Conservation (phyloP, 2,888 invertebrate genomes). For the Parapristionchus giblindavisi region DNA sequence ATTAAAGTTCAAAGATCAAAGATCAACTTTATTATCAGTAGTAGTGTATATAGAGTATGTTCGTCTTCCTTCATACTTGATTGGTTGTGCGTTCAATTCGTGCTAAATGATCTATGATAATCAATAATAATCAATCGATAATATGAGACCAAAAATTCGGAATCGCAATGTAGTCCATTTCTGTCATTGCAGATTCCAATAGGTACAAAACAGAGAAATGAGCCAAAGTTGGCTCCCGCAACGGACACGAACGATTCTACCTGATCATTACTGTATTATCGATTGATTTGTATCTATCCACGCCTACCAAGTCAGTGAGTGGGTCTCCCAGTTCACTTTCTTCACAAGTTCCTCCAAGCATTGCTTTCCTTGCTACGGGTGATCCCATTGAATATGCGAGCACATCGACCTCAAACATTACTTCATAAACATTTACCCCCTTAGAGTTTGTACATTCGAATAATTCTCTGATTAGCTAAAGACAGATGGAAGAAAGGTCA, state of each 20-base stretch:
- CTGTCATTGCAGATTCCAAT: slow-evolving; percentile 55
- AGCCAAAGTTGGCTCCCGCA: slow-evolving; percentile 62
- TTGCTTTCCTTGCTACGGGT: slow-evolving; percentile 34
- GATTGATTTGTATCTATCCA: neutral
- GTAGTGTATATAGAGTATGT: slow-evolving; percentile 54
- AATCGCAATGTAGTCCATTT: slow-evolving; percentile 60
- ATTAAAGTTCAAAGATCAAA: slow-evolving; percentile 27
- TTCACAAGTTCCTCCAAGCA: slow-evolving; percentile 41
- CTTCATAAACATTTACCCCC: no score
- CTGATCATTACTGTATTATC: neutral
- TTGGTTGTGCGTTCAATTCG: slow-evolving; percentile 49
- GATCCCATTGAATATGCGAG: slow-evolving; percentile 35
- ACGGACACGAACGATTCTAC: slow-evolving; percentile 58
- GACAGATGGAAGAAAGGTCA: no score
- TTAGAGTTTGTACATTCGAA: no score
- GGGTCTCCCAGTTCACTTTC: slow-evolving; percentile 38
- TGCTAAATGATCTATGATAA: neutral
- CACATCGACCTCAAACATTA: slow-evolving; percentile 12
- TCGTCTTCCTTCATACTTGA: slow-evolving; percentile 49
- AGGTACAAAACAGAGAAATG: slow-evolving; percentile 57
- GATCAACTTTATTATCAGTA: slow-evolving; percentile 55
- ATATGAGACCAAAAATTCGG: slow-evolving; percentile 49
- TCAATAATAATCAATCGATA: neutral
- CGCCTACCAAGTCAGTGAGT: slow-evolving; percentile 38
- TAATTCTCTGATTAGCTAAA: no score